These are phyloP conservation scores for Stratiomys singularior DNA, from an alignment of 2,888 invertebrate genomes.

Conservation along the genomic window DNA sequence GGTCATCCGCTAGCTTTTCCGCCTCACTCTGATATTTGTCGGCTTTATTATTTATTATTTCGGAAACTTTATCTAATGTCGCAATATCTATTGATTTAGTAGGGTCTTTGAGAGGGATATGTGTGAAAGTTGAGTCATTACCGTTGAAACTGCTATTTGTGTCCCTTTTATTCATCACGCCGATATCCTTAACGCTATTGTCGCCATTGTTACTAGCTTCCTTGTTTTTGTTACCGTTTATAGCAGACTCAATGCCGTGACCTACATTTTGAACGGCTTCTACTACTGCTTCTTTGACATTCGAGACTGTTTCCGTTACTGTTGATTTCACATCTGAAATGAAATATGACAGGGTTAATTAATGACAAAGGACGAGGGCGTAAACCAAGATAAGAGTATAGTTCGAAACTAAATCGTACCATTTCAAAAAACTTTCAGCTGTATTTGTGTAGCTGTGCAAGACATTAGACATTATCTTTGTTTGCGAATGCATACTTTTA, in stretches of 20 bases:
- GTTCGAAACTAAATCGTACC: too few relatives aligned
- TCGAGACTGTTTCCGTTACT: conserved; percentile 51
- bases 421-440: too few relatives aligned
- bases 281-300: conserved; percentile 54
- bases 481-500: too few relatives aligned
- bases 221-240: conserved; percentile 45
- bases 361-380: too few relatives aligned
- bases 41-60: conserved; percentile 50
- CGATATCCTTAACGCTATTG: conserved; percentile 38
- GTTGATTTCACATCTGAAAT: conserved; percentile 53
- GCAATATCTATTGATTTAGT: conserved; percentile 21
- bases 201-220: background rate
- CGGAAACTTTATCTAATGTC: conserved; percentile 48
- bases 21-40: conserved; percentile 50
- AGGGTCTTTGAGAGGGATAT: conserved; percentile 52
- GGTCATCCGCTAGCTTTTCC: conserved; percentile 52
- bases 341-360: conserved; percentile 2
- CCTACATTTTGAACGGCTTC: conserved; percentile 53
- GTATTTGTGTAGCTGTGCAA: too few relatives aligned
- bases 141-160: background rate
- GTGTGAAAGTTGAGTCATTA: conserved; percentile 27
- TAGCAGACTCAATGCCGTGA: conserved; percentile 50
- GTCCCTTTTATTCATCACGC: conserved; percentile 27
- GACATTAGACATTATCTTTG: too few relatives aligned
- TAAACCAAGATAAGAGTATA: too few relatives aligned